Conservation (phyloP, 2,113 vertebrate species). For the Mus pahari region DNA sequence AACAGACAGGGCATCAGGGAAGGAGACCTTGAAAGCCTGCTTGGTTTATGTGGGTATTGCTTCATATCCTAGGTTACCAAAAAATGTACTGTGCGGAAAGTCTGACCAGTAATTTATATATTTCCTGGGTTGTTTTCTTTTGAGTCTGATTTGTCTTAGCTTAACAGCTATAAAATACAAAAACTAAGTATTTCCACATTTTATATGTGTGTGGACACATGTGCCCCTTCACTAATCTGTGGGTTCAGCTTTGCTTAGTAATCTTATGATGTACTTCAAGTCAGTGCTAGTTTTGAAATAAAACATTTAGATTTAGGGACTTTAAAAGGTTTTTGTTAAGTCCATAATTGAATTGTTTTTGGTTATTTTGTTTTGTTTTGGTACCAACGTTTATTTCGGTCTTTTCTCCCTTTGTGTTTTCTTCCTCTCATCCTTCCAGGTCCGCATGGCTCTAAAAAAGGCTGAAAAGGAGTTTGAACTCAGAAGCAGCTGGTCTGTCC, state of each 20-base stretch:
- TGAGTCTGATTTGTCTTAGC: neutral
- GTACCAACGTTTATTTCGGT: slow-evolving; percentile 5
- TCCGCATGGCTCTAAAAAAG: slow-evolving; percentile 97
- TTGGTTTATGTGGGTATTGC: neutral
- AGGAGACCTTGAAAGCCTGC: neutral
- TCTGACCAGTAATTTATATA: neutral
- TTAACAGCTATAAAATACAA: slow-evolving; percentile 15
- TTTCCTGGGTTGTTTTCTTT: neutral
- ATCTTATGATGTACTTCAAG: slow-evolving; percentile 30
- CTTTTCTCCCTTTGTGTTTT: neutral
- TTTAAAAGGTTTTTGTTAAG: slow-evolving; percentile 18
- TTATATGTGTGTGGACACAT: neutral
- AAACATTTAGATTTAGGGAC: slow-evolving; percentile 11
- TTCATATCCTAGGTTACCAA: neutral
- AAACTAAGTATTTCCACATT: neutral
- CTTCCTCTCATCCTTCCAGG: slow-evolving; percentile 83
- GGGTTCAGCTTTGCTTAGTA: slow-evolving; percentile 23
- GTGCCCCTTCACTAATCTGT: neutral
- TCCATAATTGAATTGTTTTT: slow-evolving; percentile 2
- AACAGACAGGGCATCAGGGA: neutral
- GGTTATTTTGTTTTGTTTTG: slow-evolving; percentile 11
- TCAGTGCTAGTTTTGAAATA: slow-evolving; percentile 23
- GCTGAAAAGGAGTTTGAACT: slow-evolving; percentile 97
- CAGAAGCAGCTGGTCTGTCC: slow-evolving; percentile 95
- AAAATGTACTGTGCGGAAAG: neutral